Evolutionary conservation across 2,113 vertebrate genomes (phyloP).

Genomic region (Gadus chalcogrammus): DNA sequence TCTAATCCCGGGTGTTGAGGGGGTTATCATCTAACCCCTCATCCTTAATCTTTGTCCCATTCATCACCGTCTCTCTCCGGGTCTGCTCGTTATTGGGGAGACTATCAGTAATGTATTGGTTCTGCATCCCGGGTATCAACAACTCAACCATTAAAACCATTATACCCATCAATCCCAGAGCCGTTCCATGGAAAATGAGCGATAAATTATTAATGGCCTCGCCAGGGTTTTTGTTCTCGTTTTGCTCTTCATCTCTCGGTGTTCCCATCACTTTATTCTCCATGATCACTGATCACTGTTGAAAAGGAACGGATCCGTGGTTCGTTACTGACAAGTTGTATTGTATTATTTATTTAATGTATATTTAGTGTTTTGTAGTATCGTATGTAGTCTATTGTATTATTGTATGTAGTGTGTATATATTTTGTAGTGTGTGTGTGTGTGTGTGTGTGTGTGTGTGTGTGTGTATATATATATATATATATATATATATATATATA

Average conservation of each 20-base stretch:
- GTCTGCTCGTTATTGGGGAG: neutral
- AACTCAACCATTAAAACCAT: slow-evolving; percentile 31
- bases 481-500: too few relatives aligned
- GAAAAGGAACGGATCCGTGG: neutral
- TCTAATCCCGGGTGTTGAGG: neutral
- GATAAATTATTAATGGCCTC: slow-evolving; percentile 72
- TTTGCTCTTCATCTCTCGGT: slow-evolving; percentile 38
- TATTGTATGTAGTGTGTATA: too few relatives aligned
- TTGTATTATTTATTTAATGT: too few relatives aligned
- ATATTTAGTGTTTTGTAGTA: too few relatives aligned
- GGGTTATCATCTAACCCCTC: neutral
- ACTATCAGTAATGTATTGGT: slow-evolving; percentile 27
- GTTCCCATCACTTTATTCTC: slow-evolving; percentile 31
- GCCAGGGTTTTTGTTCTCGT: slow-evolving; percentile 56
- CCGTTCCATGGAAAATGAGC: slow-evolving; percentile 54
- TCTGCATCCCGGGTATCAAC: slow-evolving; percentile 13
- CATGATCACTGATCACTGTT: neutral
- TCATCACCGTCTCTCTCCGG: neutral
- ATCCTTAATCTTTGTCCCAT: too few relatives aligned
- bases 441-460: too few relatives aligned
- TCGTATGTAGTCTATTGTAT: too few relatives aligned
- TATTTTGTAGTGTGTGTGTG: too few relatives aligned
- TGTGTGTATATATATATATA: too few relatives aligned
- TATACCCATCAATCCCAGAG: slow-evolving; percentile 1
- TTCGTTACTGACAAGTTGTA: too few relatives aligned